phyloP scores from a whole-genome alignment of 2,888 invertebrate genomes.

The Hirtodrosophila alboralis region DNA sequence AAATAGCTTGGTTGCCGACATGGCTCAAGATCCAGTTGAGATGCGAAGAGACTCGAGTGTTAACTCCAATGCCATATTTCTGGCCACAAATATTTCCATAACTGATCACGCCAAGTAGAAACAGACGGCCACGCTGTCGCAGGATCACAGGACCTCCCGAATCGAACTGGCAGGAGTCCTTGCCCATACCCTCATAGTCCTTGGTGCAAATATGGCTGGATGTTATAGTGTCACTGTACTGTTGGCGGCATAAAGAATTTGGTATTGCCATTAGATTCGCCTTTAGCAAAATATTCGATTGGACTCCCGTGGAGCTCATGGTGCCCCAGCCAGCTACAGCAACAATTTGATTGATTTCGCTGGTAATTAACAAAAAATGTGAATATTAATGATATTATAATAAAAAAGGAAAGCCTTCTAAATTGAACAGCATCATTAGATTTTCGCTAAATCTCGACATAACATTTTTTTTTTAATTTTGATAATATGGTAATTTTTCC shows the following conservation, averaged over 20 bases:
- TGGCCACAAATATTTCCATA: conserved; percentile 85
- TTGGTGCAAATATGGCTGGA: conserved; percentile 71
- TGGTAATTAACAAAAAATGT: too few species aligned
- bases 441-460: too few species aligned
- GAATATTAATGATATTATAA: background rate
- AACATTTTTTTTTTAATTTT: too few species aligned
- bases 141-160: conserved; percentile 86
- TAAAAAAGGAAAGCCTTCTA: background rate
- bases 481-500: too few species aligned
- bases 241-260: conserved; percentile 59
- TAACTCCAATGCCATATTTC: conserved; percentile 84
- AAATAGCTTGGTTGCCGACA: conserved; percentile 69
- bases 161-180: conserved; percentile 85
- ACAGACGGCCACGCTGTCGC: conserved; percentile 82
- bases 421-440: too few species aligned
- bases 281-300: conserved; percentile 85
- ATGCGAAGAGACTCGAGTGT: conserved; percentile 85
- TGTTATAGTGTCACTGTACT: conserved; percentile 53
- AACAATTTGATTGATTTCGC: conserved; percentile 50
- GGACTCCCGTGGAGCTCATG: conserved; percentile 84
- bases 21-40: conserved; percentile 85
- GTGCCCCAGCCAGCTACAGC: conserved; percentile 85
- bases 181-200: conserved; percentile 68
- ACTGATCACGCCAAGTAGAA: conserved; percentile 85
- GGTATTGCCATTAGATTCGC: conserved; percentile 82